Evolutionary conservation across 2,888 invertebrate species (phyloP).

Genomic region (Andrena flavipes): DNA sequence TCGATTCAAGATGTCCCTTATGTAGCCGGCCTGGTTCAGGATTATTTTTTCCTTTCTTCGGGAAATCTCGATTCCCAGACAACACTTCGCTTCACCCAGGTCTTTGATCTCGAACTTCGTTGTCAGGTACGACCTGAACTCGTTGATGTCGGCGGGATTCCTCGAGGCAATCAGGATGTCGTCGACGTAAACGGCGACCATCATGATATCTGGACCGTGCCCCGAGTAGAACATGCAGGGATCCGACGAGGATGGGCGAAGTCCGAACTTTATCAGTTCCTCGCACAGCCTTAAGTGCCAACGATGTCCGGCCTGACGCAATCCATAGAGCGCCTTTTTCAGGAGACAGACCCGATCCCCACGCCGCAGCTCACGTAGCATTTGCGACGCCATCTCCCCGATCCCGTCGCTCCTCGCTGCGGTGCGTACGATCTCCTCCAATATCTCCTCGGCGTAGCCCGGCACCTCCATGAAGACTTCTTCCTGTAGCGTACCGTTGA

Average conservation of each 20-base stretch:
- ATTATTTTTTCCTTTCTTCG: background rate
- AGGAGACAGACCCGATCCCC: too few species aligned
- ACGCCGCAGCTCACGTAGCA: too few species aligned
- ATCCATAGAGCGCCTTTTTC: too few species aligned
- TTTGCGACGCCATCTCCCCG: background rate
- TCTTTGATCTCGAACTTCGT: constrained; percentile 3
- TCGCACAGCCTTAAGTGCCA: too few species aligned
- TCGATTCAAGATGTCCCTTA: background rate
- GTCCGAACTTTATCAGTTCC: too few species aligned
- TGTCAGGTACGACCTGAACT: background rate
- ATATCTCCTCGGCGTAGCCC: background rate
- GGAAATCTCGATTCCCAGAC: constrained; percentile 7
- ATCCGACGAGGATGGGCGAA: too few species aligned
- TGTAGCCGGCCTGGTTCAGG: background rate
- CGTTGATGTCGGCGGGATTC: too few species aligned
- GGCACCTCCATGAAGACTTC: constrained; percentile 1
- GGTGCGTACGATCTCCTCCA: background rate
- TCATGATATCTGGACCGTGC: too few species aligned
- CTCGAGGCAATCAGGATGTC: too few species aligned
- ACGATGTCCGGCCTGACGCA: too few species aligned
- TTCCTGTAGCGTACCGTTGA: constrained; percentile 55
- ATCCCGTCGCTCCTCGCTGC: background rate
- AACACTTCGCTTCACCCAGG: background rate
- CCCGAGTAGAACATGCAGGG: too few species aligned
- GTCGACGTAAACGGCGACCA: too few species aligned